These are phyloP conservation scores for Limnothrissa miodon DNA, from an alignment of 2,113 vertebrate genomes.

Conservation along the genomic window DNA sequence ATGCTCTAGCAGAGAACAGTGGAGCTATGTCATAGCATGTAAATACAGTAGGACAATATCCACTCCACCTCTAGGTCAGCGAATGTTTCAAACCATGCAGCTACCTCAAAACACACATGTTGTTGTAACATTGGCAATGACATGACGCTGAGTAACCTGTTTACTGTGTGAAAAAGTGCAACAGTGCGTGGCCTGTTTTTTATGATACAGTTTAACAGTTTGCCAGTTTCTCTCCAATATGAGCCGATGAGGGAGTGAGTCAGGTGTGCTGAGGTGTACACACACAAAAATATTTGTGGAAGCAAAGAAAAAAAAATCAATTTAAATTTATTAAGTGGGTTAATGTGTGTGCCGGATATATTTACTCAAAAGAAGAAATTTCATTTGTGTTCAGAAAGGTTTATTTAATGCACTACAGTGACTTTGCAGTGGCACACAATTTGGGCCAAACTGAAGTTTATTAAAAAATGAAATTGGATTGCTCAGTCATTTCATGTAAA, in stretches of 20 bases:
- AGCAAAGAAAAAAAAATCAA: constrained; percentile 3
- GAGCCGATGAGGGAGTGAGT: background rate
- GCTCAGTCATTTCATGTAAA: constrained; percentile 19
- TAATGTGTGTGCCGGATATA: constrained; percentile 17
- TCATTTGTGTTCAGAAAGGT: constrained; percentile 10
- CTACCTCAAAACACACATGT: background rate
- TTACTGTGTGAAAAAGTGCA: background rate
- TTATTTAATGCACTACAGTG: constrained; percentile 9
- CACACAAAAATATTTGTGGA: background rate
- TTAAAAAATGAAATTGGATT: constrained; percentile 21
- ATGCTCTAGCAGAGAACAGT: background rate
- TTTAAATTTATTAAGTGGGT: constrained; percentile 5
- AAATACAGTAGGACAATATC: background rate
- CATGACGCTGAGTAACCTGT: background rate
- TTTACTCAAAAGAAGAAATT: constrained; percentile 18
- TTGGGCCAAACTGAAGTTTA: constrained; percentile 18
- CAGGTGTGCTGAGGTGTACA: background rate
- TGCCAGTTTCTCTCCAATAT: background rate
- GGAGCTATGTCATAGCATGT: background rate
- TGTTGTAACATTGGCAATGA: background rate
- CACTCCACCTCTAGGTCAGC: background rate
- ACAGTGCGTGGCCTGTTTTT: background rate
- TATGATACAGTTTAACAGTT: background rate
- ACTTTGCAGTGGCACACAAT: constrained; percentile 15
- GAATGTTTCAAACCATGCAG: background rate